A percentile compares a stretch with the other conserved stretches of the same genome.
phyloP scores from a whole-genome alignment of 2,113 vertebrate genomes.

The Apaloderma vittatum region DNA sequence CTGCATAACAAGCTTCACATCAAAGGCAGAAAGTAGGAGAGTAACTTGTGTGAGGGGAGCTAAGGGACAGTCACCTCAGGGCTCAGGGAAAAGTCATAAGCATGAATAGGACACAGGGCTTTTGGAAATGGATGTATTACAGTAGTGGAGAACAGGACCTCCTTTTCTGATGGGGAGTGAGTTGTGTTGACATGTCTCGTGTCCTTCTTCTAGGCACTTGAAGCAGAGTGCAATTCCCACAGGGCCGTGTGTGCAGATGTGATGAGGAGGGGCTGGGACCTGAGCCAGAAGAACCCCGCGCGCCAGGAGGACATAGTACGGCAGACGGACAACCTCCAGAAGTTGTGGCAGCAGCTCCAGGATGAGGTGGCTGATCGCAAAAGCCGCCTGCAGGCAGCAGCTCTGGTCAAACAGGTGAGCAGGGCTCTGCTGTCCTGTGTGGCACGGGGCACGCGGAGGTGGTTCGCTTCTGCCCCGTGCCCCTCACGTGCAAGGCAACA shows the following conservation, averaged over 20 bases:
- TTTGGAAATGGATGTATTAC: neutral
- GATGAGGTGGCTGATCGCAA: constrained; percentile 68
- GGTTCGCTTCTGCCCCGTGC: neutral
- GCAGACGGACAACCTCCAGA: constrained; percentile 80
- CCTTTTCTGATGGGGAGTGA: neutral
- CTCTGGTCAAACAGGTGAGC: constrained; percentile 84
- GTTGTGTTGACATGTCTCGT: neutral
- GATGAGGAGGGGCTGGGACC: constrained; percentile 78
- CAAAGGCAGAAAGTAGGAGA: neutral
- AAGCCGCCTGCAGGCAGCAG: constrained; percentile 81
- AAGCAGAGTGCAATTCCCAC: constrained; percentile 83
- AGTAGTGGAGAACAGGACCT: neutral
- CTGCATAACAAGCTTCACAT: neutral
- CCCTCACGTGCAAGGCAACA: neutral
- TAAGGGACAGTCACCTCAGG: neutral
- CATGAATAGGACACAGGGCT: neutral
- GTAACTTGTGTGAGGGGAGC: neutral
- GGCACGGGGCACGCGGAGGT: rapidly evolving
- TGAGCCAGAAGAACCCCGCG: constrained; percentile 66
- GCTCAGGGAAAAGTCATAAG: neutral
- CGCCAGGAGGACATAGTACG: constrained; percentile 71
- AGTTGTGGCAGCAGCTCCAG: constrained; percentile 83
- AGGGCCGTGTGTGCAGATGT: constrained; percentile 78
- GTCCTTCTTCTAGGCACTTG: constrained; percentile 78
- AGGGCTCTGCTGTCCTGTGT: neutral